Evolutionary conservation across 2,888 invertebrate species (phyloP), one percentile per base, ranked within the genome.

Genomic region (Acrobasis consociella): DNA sequence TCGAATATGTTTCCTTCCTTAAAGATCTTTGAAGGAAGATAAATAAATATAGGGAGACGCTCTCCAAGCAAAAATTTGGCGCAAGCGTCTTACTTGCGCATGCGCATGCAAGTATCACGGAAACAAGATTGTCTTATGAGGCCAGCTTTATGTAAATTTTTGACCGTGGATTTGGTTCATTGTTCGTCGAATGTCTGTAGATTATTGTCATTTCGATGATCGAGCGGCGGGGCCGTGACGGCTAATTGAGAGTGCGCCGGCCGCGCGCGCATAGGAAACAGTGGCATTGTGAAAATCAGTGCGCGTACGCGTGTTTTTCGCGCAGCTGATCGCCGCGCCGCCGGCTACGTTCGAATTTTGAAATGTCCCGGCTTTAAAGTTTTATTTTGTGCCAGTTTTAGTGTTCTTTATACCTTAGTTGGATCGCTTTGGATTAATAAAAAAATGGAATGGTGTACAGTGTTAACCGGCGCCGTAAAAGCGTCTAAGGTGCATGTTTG

Each of bases 261-360:
- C 69, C 68, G 69, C 79, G 80, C 75, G 78, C 73, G 71, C 77
- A 71, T 67, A 69, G 74, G 77, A 78, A 83, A 80, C 87, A 91
- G 89, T 89, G 87, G 83, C 86, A 78, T 80, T 78, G 87, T 82
- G 87, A 81, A 82, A 83, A 85, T 80, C 80, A 77, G 68, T 79
- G 83, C 83, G 90, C 82, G 81, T 76, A 79, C 89, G 87, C 91
- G 91, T 85, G 83, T 87, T 79, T 77, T 81, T 79, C 77, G 81
- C 80, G 74, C 69, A 67, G 69, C 69, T 55, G 59, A 49, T 56
- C 62, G 22, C 49, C 22, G 13, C 10, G 74, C 71, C 71, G 74
- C 72, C 75, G 76, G 78, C 78, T 82, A 83, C 82, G 80, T 79
- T 83, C 80, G 83, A 85, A 83, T 85, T 85, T 83, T 81, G 83